Evolutionary conservation across 37 sponge, comb jelly and placozoan species (phyloP), one percentile per base, ranked within the genome.

Genomic region (Amphimedon queenslandica): DNA sequence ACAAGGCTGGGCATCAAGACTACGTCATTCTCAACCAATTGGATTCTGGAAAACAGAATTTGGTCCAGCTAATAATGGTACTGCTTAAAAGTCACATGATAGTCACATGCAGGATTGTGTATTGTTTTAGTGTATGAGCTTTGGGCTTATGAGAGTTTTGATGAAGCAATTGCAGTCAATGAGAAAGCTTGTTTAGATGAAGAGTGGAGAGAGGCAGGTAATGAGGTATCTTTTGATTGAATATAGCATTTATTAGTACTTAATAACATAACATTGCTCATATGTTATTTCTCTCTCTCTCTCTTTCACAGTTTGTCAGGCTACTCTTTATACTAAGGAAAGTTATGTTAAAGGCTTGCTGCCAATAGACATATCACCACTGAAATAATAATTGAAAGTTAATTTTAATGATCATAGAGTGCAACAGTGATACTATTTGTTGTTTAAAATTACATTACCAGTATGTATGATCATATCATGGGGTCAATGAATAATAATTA

Each of bases 181-280:
- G 37, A 43, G 32, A 21, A 69, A n/a, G n/a, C n/a, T n/a, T n/a
- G n/a, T n/a, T n/a, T n/a, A n/a, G n/a, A n/a, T 57, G 79, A 78
- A 57, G 60, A 42, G 29, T 78, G 79, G 79, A 69, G 31, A 65
- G 79, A 77, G 60, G 67, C 78, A 67, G 6, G 78, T 77, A 35
- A 60, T 11, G 13, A 47, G 13, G 53, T 47, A 47, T 47, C 8
- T 13, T 18, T 8, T 18, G 53, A 65, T 65, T n/a, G n/a, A n/a
- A n/a, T n/a, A n/a, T n/a, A n/a, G n/a, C 21, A n/a, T n/a, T n/a
- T n/a, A n/a, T n/a, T n/a, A n/a, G n/a, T n/a, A n/a, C n/a, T n/a
- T n/a, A n/a, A n/a, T n/a, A n/a, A n/a, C n/a, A n/a, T n/a, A n/a
- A n/a, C n/a, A n/a, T n/a, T n/a, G n/a, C n/a, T n/a, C n/a, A n/a